Conservation (phyloP, 2,797 vertebrate species). For the Sternotherus odoratus region DNA sequence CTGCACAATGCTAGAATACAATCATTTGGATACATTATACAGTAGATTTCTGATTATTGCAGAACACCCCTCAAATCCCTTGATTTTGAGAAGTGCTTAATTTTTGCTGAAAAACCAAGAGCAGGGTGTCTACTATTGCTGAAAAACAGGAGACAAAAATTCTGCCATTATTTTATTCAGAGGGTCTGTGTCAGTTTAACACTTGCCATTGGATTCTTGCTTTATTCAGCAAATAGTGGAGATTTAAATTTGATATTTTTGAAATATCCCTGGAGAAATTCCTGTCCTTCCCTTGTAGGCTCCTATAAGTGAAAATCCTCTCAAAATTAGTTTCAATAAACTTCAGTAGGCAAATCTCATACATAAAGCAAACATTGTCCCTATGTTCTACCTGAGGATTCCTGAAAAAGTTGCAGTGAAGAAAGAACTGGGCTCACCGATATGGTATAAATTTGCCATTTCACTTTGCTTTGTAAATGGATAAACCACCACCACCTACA, state of each 20-base stretch:
- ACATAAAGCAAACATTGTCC: not conserved
- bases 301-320: not conserved
- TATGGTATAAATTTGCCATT: not conserved
- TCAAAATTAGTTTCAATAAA: not conserved
- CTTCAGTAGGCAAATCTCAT: not conserved
- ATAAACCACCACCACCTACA: not conserved
- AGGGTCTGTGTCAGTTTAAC: not conserved
- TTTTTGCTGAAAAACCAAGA: not conserved
- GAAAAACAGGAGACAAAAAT: not conserved
- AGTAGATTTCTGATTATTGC: not conserved
- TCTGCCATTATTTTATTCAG: not conserved
- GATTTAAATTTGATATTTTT: not conserved
- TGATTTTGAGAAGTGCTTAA: not conserved
- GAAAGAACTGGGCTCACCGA: not conserved
- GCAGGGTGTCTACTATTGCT: not conserved
- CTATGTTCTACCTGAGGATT: not conserved
- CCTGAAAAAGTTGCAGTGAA: not conserved
- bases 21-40: not conserved
- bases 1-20: not conserved
- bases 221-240: not conserved
- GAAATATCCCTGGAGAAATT: not conserved
- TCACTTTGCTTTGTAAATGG: not conserved
- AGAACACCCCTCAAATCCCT: conserved; percentile 3
- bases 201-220: not conserved
- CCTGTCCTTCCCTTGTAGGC: not conserved